Percentiles rank a stretch among this genome's conserved stretches.
phyloP scores from a whole-genome alignment of 2,888 invertebrate genomes.

The Drosophila ustulata region DNA sequence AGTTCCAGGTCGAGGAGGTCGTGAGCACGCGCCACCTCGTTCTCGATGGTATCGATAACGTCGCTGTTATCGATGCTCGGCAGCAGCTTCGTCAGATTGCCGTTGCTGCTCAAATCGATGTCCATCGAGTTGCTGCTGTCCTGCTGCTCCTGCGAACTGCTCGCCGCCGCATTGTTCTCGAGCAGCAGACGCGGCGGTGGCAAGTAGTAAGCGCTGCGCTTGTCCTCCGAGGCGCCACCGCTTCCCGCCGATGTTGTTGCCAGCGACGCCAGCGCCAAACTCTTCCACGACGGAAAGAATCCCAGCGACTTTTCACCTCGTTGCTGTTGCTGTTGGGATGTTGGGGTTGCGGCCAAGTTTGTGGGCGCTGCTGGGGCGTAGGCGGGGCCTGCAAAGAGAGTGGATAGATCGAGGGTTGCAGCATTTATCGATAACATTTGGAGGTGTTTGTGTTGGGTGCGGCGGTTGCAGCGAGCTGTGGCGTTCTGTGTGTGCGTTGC shows the following conservation, averaged over 20 bases:
- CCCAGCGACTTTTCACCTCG: slow-evolving; percentile 78
- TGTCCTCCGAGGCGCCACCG: slow-evolving; percentile 33
- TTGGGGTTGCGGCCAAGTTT: slow-evolving; percentile 33
- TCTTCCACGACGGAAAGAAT: slow-evolving; percentile 84
- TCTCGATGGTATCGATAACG: slow-evolving; percentile 86
- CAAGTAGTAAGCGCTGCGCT: slow-evolving; percentile 68
- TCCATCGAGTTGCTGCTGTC: slow-evolving; percentile 51
- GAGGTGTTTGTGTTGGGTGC: slow-evolving; percentile 28
- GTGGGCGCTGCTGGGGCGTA: slow-evolving; percentile 50
- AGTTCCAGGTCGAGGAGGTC: slow-evolving; percentile 84
- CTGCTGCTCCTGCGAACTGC: slow-evolving; percentile 54
- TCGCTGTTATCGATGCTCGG: slow-evolving; percentile 54
- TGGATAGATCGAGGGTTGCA: not conserved
- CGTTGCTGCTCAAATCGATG: slow-evolving; percentile 52
- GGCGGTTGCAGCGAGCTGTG: slow-evolving; percentile 56
- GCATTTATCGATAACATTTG: slow-evolving; percentile 9
- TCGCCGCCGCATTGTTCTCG: slow-evolving; percentile 23
- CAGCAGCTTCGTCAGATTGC: slow-evolving; percentile 35
- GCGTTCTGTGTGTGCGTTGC: slow-evolving; percentile 39
- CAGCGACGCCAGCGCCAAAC: slow-evolving; percentile 81
- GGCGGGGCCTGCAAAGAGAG: slow-evolving; percentile 60
- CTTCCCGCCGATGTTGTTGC: slow-evolving; percentile 57
- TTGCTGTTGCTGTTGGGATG: slow-evolving; percentile 40
- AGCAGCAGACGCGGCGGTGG: slow-evolving; percentile 78
- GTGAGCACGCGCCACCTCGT: slow-evolving; percentile 86